Percentiles rank a stretch among this genome's conserved stretches.
Conservation (phyloP, 2,797 vertebrate genomes). For the Orestias chungarensis region DNA sequence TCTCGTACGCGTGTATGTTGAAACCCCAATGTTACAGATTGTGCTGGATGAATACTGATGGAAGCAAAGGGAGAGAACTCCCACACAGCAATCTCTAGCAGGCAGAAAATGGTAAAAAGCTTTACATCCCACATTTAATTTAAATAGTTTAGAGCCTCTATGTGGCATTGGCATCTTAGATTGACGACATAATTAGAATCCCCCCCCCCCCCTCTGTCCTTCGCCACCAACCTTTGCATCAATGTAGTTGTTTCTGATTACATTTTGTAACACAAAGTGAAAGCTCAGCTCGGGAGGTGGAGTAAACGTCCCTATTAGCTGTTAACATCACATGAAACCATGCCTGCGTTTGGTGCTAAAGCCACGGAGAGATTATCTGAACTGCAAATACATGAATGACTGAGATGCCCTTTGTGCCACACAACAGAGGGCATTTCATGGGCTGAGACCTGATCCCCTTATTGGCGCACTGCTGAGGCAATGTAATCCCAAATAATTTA, state of each 20-base stretch:
- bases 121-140: constrained; percentile 55
- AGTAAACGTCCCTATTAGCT: constrained; percentile 63
- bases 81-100: constrained; percentile 50
- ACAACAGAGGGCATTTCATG: constrained; percentile 76
- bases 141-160: constrained; percentile 45
- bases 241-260: constrained; percentile 50
- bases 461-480: constrained; percentile 65
- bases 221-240: constrained; percentile 16
- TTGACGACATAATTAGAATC: constrained; percentile 22
- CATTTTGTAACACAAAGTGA: constrained; percentile 57
- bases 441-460: constrained; percentile 73
- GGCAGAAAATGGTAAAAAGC: constrained; percentile 42
- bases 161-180: constrained; percentile 68
- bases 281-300: constrained; percentile 42
- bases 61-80: constrained; percentile 21
- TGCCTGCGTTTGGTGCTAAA: constrained; percentile 52
- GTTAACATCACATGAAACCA: constrained; percentile 70
- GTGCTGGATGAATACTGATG: constrained; percentile 66
- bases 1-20: constrained; percentile 49
- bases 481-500: constrained; percentile 81
- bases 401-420: constrained; percentile 73
- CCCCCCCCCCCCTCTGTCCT: constrained; percentile 19
- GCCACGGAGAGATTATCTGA: constrained; percentile 72
- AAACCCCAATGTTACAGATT: constrained; percentile 31
- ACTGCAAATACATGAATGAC: constrained; percentile 65